Percentiles rank a stretch among this genome's conserved stretches.
Evolutionary conservation across 2,888 invertebrate species (phyloP).

Genomic region (Eupithecia subumbrata): DNA sequence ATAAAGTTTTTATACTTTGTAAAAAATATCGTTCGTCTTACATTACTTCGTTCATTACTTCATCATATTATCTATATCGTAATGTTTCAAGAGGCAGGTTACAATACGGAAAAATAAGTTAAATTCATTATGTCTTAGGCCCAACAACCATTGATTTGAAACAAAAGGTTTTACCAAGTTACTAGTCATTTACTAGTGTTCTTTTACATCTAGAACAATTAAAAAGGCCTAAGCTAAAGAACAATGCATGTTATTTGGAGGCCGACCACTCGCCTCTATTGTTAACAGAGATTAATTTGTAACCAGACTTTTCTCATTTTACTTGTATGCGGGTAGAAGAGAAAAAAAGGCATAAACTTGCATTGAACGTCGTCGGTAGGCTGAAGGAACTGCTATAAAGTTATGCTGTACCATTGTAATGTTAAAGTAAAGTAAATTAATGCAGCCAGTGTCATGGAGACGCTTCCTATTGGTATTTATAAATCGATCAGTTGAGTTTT

Average conservation of each 20-base stretch:
- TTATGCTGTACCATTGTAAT: background rate
- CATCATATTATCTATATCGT: no score
- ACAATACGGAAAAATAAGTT: background rate
- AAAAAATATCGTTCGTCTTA: no score
- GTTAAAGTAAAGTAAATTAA: no score
- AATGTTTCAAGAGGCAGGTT: no score
- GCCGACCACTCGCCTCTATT: slow-evolving; percentile 2
- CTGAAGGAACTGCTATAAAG: background rate
- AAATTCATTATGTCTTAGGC: background rate
- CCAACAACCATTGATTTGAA: no score
- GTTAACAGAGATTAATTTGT: background rate
- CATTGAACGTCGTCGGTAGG: background rate
- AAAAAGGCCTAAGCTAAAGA: slow-evolving; percentile 5
- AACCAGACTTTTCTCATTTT: slow-evolving; percentile 3
- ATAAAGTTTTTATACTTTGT: no score
- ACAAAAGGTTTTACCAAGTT: background rate
- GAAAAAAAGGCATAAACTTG: background rate
- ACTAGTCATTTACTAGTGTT: background rate
- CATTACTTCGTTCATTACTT: no score
- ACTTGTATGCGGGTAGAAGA: background rate
- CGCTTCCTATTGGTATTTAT: no score
- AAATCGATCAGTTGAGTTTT: no score
- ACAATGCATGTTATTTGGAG: slow-evolving; percentile 10
- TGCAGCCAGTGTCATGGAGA: no score
- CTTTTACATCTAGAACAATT: background rate